phyloP scores from a whole-genome alignment of 2,113 vertebrate genomes.

The Andinoacara biseriatus region DNA sequence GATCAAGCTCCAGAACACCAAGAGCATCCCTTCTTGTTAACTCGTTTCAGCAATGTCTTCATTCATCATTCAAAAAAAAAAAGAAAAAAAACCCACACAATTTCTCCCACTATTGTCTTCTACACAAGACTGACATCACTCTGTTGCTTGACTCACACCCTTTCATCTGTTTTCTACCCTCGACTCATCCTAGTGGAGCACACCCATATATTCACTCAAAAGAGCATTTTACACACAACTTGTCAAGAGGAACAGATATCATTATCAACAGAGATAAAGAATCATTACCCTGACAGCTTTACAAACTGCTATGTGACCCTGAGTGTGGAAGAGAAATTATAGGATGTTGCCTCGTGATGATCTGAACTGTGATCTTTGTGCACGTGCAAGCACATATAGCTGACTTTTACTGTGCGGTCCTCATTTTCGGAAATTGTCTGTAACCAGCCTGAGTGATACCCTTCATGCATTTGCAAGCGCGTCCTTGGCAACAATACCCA shows the following conservation, averaged over 20 bases:
- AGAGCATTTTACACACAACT: slow-evolving; percentile 13
- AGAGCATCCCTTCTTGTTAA: not conserved
- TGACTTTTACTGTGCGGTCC: slow-evolving; percentile 22
- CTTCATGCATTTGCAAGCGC: slow-evolving; percentile 52
- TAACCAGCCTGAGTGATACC: slow-evolving; percentile 27
- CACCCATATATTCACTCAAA: not conserved
- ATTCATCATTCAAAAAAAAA: too few species aligned
- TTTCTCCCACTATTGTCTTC: slow-evolving; percentile 42
- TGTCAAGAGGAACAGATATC: slow-evolving; percentile 62
- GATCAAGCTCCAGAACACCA: not conserved
- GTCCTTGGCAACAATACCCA: slow-evolving; percentile 48
- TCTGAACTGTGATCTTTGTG: slow-evolving; percentile 51
- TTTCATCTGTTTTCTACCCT: not conserved
- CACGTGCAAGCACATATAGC: slow-evolving; percentile 34
- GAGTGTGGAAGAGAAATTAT: slow-evolving; percentile 59
- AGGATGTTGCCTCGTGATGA: slow-evolving; percentile 20
- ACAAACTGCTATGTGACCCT: slow-evolving; percentile 57
- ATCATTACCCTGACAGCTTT: slow-evolving; percentile 72
- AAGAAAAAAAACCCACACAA: not conserved
- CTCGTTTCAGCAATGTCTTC: not conserved
- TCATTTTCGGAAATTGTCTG: slow-evolving; percentile 46
- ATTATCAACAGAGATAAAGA: slow-evolving; percentile 67
- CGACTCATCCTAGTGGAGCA: slow-evolving; percentile 12
- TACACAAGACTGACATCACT: not conserved
- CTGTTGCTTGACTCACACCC: not conserved